Conservation (phyloP, 1,140 invertebrate genomes). For the Micrasema longulum region DNA sequence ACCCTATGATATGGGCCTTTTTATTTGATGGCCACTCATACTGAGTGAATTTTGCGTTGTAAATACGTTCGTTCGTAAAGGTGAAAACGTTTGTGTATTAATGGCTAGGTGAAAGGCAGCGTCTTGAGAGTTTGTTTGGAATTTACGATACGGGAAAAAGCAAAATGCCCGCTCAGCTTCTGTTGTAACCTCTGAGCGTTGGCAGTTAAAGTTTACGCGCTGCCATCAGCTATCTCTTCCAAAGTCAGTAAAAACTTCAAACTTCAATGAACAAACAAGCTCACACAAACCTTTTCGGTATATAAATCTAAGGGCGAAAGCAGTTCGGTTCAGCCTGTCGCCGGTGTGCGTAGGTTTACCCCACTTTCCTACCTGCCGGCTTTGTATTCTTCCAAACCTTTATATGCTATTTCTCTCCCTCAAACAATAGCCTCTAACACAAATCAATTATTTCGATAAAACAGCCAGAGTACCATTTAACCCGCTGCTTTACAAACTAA, state of each 20-base stretch:
- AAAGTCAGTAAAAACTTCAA: constrained; percentile 54
- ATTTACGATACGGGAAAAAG: constrained; percentile 52
- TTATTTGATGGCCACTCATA: constrained; percentile 18
- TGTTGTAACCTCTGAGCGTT: constrained; percentile 40
- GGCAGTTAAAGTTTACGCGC: constrained; percentile 53
- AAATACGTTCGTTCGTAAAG: constrained; percentile 23
- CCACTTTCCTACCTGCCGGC: background rate
- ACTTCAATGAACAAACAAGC: constrained; percentile 55
- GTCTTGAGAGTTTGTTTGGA: constrained; percentile 39
- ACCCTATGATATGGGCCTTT: constrained; percentile 16
- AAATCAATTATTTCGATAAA: too few species aligned
- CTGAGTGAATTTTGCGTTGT: background rate
- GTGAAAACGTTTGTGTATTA: constrained; percentile 43
- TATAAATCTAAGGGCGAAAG: constrained; percentile 47
- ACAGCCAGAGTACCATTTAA: too few species aligned
- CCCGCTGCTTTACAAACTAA: too few species aligned
- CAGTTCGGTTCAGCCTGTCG: constrained; percentile 14
- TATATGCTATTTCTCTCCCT: too few species aligned
- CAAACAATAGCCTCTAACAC: too few species aligned
- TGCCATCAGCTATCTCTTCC: constrained; percentile 53
- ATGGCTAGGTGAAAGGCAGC: constrained; percentile 30
- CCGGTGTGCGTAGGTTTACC: constrained; percentile 24
- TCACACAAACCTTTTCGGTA: constrained; percentile 43
- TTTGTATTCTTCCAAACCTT: background rate
- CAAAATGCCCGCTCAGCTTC: constrained; percentile 49